These are phyloP conservation scores for Calosoma granatense DNA, from an alignment of 1,140 invertebrate species.

Conservation along the genomic window DNA sequence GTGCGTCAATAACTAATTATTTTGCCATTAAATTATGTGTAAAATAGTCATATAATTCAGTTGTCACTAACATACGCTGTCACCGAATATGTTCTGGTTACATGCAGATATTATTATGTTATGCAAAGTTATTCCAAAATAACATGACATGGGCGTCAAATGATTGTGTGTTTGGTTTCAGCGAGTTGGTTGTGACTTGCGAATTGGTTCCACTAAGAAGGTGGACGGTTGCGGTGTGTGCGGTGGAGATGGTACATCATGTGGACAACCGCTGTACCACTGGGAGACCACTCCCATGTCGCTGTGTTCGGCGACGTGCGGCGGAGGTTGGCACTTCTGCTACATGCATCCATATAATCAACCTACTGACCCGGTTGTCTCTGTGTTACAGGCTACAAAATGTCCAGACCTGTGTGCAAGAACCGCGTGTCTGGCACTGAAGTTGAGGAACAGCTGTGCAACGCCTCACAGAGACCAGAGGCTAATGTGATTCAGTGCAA, in stretches of 20 bases:
- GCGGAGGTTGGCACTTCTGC: slow-evolving; percentile 63
- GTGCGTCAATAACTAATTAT: no score
- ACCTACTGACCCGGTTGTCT: background rate
- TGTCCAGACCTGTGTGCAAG: slow-evolving; percentile 66
- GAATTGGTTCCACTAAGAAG: slow-evolving; percentile 71
- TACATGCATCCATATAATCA: background rate
- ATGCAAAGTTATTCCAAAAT: no score
- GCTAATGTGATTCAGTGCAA: slow-evolving; percentile 70
- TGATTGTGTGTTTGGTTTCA: slow-evolving; percentile 40
- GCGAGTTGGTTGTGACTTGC: slow-evolving; percentile 83
- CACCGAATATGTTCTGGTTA: no score
- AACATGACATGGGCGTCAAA: background rate
- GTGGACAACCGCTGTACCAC: slow-evolving; percentile 64
- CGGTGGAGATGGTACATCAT: slow-evolving; percentile 77
- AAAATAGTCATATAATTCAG: no score
- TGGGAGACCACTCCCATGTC: slow-evolving; percentile 75
- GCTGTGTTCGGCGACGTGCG: slow-evolving; percentile 79
- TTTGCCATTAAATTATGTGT: no score
- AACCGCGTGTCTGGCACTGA: slow-evolving; percentile 60
- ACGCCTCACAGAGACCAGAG: slow-evolving; percentile 61
- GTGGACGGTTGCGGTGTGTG: slow-evolving; percentile 84
- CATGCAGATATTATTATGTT: no score
- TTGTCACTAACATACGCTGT: no score
- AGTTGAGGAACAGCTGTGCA: slow-evolving; percentile 69
- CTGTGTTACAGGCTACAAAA: slow-evolving; percentile 66